These are phyloP conservation scores for Urocyon cinereoargenteus DNA, from an alignment of 2,797 vertebrate genomes.

Conservation along the genomic window DNA sequence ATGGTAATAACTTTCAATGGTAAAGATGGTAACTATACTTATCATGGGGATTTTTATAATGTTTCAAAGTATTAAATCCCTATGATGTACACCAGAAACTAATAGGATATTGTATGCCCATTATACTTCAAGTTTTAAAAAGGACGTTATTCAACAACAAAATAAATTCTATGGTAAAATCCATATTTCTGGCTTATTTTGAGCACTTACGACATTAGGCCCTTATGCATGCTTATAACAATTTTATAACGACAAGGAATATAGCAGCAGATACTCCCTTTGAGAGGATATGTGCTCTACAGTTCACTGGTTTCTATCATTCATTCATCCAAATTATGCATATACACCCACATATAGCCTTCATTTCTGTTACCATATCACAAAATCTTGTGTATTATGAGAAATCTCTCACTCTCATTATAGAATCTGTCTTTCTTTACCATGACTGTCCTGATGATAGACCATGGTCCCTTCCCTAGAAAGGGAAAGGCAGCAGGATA, in stretches of 20 bases:
- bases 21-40: neutral
- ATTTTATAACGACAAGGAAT: neutral
- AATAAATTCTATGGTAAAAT: neutral
- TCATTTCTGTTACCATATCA: constrained; percentile 23
- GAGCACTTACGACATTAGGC: neutral
- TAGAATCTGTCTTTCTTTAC: constrained; percentile 10
- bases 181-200: constrained; percentile 4
- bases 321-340: neutral
- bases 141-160: neutral
- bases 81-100: neutral
- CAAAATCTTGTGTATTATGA: constrained; percentile 27
- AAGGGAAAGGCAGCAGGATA: neutral
- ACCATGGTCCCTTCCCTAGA: neutral
- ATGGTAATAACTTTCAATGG: neutral
- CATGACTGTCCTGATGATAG: neutral
- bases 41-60: neutral
- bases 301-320: neutral
- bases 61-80: neutral
- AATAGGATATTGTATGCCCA: neutral
- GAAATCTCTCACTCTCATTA: constrained; percentile 2
- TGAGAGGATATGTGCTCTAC: neutral
- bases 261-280: neutral
- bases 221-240: neutral
- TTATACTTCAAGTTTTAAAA: neutral
- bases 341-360: neutral